phyloP scores from a whole-genome alignment of 2,113 vertebrate genomes.

The Sylvia atricapilla region DNA sequence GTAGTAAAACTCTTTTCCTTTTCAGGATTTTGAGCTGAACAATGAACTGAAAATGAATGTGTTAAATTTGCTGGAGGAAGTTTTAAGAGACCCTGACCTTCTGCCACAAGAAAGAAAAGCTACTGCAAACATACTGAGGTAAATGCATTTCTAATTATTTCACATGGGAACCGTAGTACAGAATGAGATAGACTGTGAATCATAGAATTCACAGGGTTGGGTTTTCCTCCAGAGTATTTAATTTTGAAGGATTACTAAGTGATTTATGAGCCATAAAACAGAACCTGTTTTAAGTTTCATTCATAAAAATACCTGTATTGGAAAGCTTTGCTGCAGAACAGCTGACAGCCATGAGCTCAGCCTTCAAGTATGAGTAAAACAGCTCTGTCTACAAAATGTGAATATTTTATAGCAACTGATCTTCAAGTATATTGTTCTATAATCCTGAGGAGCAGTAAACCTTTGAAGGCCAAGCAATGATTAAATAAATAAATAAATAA shows the following conservation, averaged over 20 bases:
- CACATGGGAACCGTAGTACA: not conserved
- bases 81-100: constrained; percentile 93
- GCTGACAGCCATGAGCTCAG: not conserved
- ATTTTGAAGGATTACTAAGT: not conserved
- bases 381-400: not conserved
- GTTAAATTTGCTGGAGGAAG: constrained; percentile 92
- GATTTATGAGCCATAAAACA: not conserved
- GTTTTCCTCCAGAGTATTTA: not conserved
- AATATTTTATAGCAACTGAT: not conserved
- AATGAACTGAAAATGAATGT: constrained; percentile 93
- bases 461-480: not conserved
- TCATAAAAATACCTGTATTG: not conserved
- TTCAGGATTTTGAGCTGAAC: constrained; percentile 96
- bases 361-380: not conserved
- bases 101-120: constrained; percentile 98
- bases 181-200: not conserved
- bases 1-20: not conserved
- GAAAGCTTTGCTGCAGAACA: not conserved
- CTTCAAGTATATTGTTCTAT: not conserved
- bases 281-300: not conserved
- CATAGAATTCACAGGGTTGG: not conserved
- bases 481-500: not conserved
- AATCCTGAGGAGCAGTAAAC: not conserved
- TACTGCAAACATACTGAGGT: constrained; percentile 94
- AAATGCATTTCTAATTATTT: not conserved